Evolutionary conservation across 2,113 vertebrate species (phyloP).

Genomic region (Psammodynastes pulverulentus): DNA sequence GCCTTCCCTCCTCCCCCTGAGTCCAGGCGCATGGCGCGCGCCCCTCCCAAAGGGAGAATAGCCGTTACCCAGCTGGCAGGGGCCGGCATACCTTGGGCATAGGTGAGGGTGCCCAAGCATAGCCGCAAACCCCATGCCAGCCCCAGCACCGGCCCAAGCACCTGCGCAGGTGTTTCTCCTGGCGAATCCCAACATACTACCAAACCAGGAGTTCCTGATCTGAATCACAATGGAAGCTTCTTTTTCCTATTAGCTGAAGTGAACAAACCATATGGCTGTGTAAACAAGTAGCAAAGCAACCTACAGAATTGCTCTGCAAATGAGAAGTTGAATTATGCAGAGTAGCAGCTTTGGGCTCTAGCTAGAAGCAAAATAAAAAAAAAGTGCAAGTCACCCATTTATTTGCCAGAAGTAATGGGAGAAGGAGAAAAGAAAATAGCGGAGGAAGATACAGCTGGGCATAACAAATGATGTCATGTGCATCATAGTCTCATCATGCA

Average conservation of each 20-base stretch:
- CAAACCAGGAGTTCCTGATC: constrained; percentile 55
- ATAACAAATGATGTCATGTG: neutral
- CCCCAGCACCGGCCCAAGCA: too few species aligned
- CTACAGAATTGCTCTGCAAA: constrained; percentile 25
- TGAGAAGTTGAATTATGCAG: constrained; percentile 42
- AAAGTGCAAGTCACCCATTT: constrained; percentile 33
- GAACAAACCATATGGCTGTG: constrained; percentile 19
- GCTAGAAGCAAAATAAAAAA: constrained; percentile 50
- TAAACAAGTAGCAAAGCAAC: constrained; percentile 52
- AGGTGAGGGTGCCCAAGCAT: too few species aligned
- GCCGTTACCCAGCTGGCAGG: too few species aligned
- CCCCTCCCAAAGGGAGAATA: too few species aligned
- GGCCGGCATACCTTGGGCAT: too few species aligned
- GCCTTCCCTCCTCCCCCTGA: too few species aligned
- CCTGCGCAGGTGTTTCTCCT: too few species aligned
- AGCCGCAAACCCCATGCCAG: too few species aligned
- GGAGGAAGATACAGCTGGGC: neutral
- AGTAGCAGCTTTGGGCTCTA: neutral
- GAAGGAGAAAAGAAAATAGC: constrained; percentile 3
- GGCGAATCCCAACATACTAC: too few species aligned
- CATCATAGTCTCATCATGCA: neutral
- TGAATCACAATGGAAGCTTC: constrained; percentile 49
- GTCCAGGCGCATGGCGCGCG: too few species aligned
- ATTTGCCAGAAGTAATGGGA: constrained; percentile 8
- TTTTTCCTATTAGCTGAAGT: constrained; percentile 46